Base-by-base conservation (phyloP, 1,140 invertebrate genomes). In the Lordiphosa mommai region DNA sequence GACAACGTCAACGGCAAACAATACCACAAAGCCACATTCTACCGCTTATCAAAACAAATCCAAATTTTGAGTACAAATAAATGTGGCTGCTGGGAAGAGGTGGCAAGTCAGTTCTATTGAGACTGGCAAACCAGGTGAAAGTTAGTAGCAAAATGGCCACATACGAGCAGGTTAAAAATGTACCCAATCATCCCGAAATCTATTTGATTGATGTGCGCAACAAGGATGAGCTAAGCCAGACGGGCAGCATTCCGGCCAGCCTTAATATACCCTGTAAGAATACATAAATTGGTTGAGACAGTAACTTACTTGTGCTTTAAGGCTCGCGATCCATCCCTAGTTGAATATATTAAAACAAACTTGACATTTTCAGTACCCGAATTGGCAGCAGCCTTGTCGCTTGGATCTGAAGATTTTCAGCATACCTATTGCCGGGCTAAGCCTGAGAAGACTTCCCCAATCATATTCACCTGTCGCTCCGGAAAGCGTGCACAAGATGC, bases 131-230 rank as follows among this genome's bases (percentile, higher is more conserved):
- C 50, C 9, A 36, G 17, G 40, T 50, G 61, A 71, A 60, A 59
- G 34, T 40, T 20, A 23, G 20, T 34, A 20, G 20, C 2, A 65
- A 44, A 40, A 85, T 87, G 70, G 89, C 90, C 16, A 89, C 89
- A 17, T 92, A 89, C 69, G 89, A 91, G n/a, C 88, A 91, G 56
- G 89, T 92, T 10, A 90, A 90, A 65, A 88, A 89, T 67, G 85
- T 90, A 10, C 88, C 86, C 59, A 65, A 86, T 49, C 86, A 89
- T 49, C 85, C 73, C 9, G 89, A 90, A 41, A 72, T 89, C 48
- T 88, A 90, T n/a, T 90, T 94, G 17, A 92, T 94, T 61, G 93
- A 94, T 88, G 93, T 94, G 0, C 90, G 93, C 44, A 92, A 93
- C 60, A 90, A 91, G 8, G 86, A 90, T 36, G 93, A 94, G 87